Percentiles rank a stretch among this genome's conserved stretches.
Conservation (phyloP, 92 coral and sea anemone genomes). For the Galaxea fascicularis region DNA sequence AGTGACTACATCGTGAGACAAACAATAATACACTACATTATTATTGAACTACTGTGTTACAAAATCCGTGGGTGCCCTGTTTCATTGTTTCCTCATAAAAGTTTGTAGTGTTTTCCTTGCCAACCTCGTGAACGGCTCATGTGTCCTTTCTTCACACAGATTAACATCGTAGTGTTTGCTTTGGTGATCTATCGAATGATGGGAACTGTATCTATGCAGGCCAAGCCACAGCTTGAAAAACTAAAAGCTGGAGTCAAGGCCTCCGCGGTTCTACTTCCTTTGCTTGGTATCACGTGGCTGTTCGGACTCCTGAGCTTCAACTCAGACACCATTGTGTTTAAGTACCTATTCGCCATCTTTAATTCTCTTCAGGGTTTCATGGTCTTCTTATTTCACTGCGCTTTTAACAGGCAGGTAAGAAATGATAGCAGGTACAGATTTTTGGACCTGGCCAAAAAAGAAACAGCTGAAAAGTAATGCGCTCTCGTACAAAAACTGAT, state of each 20-base stretch:
- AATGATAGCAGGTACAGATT: no score
- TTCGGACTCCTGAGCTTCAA: constrained; percentile 86
- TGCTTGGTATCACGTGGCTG: constrained; percentile 86
- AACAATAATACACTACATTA: no score
- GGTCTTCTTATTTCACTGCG: no score
- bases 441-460: no score
- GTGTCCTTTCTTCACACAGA: background rate
- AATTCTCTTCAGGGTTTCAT: constrained; percentile 73
- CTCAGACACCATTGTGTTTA: constrained; percentile 72
- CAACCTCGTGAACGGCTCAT: background rate
- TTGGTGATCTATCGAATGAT: background rate
- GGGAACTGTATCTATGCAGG: background rate
- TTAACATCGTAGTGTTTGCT: background rate
- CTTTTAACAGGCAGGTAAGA: no score
- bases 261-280: constrained; percentile 75
- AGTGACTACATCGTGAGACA: no score
- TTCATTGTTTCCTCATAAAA: background rate
- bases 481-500: no score
- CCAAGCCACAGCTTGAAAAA: background rate
- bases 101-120: background rate
- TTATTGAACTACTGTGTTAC: no score
- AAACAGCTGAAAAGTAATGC: no score
- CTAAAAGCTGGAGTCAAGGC: constrained; percentile 74
- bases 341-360: constrained; percentile 82
- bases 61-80: background rate